Evolutionary conservation across 2,113 vertebrate genomes (phyloP).

Genomic region (Bujurquina vittata): DNA sequence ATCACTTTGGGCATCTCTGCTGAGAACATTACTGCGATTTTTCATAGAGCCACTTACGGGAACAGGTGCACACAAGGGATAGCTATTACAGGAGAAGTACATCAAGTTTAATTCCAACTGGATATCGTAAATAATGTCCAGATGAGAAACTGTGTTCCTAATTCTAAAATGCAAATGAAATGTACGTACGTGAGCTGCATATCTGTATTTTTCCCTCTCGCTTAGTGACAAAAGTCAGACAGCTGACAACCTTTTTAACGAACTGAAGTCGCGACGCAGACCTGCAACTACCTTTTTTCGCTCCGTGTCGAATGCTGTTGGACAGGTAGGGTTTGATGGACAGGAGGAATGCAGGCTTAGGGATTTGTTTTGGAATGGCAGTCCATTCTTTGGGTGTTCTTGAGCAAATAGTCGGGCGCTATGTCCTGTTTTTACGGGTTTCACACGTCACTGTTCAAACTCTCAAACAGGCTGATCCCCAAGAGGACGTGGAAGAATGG

Average conservation of each 20-base stretch:
- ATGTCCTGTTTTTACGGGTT: slow-evolving; percentile 78
- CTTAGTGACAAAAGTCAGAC: slow-evolving; percentile 17
- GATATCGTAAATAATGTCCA: background rate
- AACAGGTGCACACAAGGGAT: background rate
- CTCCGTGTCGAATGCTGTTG: slow-evolving; percentile 52
- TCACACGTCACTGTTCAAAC: slow-evolving; percentile 81
- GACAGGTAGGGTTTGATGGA: slow-evolving; percentile 74
- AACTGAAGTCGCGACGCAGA: slow-evolving; percentile 43
- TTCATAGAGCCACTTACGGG: background rate
- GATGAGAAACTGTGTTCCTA: background rate
- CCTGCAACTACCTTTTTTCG: slow-evolving; percentile 40
- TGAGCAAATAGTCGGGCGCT: slow-evolving; percentile 71
- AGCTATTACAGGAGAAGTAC: background rate
- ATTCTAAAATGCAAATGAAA: background rate
- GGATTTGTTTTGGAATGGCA: slow-evolving; percentile 70
- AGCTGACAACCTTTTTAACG: slow-evolving; percentile 31
- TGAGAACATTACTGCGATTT: slow-evolving; percentile 24
- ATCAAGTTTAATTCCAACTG: background rate
- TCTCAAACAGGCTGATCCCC: slow-evolving; percentile 64
- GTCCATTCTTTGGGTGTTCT: slow-evolving; percentile 70
- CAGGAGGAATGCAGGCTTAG: slow-evolving; percentile 70
- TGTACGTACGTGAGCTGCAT: background rate
- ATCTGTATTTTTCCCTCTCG: background rate
- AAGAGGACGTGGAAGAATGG: slow-evolving; percentile 58
- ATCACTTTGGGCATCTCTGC: background rate